Percentiles rank a stretch among this genome's conserved stretches.
Evolutionary conservation across 2,888 invertebrate species (phyloP).

Genomic region (Agonopterix arenella): DNA sequence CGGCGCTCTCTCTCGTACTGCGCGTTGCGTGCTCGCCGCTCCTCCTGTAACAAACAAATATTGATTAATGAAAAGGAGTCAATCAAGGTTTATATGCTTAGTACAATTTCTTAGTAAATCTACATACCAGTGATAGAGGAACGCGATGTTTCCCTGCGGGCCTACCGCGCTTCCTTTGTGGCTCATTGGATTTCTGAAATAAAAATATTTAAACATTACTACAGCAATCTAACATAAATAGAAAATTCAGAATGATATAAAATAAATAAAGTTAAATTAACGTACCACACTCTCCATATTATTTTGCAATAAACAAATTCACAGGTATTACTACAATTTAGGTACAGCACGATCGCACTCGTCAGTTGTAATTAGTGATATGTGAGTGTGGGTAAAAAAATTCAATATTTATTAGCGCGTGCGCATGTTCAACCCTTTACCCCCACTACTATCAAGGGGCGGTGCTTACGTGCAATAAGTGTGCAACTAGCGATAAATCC

Average conservation of each 20-base stretch:
- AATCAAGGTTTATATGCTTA: neutral
- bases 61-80: neutral
- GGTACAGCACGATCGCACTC: neutral
- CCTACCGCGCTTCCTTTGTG: slow-evolving; percentile 26
- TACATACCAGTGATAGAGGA: slow-evolving; percentile 33
- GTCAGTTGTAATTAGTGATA: neutral
- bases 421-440: neutral
- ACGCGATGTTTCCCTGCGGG: slow-evolving; percentile 34
- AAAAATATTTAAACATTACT: too few relatives aligned
- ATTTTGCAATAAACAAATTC: too few relatives aligned
- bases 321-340: too few relatives aligned
- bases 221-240: too few relatives aligned
- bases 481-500: too few relatives aligned
- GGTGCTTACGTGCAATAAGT: too few relatives aligned
- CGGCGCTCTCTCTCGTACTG: slow-evolving; percentile 41
- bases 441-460: neutral
- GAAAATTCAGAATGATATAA: too few relatives aligned
- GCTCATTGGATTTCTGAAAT: neutral
- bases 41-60: slow-evolving; percentile 21
- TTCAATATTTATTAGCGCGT: neutral
- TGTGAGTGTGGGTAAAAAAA: neutral
- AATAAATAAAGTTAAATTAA: too few relatives aligned
- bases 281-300: too few relatives aligned
- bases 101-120: neutral
- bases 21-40: slow-evolving; percentile 40